Percentiles rank a stretch among this genome's conserved stretches.
Conservation (phyloP, 1,140 invertebrate species). For the Nebria ingens region DNA sequence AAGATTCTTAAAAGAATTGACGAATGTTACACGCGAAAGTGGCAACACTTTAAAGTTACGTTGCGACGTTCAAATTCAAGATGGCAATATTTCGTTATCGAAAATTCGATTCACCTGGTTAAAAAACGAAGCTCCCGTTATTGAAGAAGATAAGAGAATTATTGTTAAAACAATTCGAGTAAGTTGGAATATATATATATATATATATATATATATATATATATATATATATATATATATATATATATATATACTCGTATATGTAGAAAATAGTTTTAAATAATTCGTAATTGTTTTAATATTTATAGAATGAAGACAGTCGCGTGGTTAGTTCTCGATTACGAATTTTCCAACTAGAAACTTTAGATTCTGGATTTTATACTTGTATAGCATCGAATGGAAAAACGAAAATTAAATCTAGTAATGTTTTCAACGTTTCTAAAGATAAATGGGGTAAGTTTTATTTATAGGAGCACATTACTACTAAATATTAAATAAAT, state of each 20-base stretch:
- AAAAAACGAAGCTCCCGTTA: conserved; percentile 52
- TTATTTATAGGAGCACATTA: too few relatives aligned
- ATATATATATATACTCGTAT: too few relatives aligned
- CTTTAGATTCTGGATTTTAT: conserved; percentile 58
- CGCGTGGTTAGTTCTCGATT: conserved; percentile 37
- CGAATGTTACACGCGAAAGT: conserved; percentile 50
- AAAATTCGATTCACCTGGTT: conserved; percentile 56
- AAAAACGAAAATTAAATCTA: conserved; percentile 46
- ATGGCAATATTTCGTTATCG: conserved; percentile 19
- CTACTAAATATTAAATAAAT: not conserved
- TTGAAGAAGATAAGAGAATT: conserved; percentile 40
- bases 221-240: too few relatives aligned
- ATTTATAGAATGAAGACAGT: conserved; percentile 12
- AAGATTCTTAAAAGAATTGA: conserved; percentile 36
- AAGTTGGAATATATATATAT: too few relatives aligned
- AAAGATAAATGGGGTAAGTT: conserved; percentile 21
- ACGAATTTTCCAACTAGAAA: conserved; percentile 48
- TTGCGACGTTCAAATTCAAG: conserved; percentile 48
- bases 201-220: too few relatives aligned
- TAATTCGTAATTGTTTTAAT: too few relatives aligned
- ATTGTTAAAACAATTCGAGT: conserved; percentile 36
- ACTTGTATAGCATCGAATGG: conserved; percentile 54
- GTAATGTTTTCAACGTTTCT: conserved; percentile 47
- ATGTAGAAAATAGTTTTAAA: too few relatives aligned
- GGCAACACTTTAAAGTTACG: conserved; percentile 49